Conservation (phyloP, 2,888 invertebrate species). For the Epinotia nisella region DNA sequence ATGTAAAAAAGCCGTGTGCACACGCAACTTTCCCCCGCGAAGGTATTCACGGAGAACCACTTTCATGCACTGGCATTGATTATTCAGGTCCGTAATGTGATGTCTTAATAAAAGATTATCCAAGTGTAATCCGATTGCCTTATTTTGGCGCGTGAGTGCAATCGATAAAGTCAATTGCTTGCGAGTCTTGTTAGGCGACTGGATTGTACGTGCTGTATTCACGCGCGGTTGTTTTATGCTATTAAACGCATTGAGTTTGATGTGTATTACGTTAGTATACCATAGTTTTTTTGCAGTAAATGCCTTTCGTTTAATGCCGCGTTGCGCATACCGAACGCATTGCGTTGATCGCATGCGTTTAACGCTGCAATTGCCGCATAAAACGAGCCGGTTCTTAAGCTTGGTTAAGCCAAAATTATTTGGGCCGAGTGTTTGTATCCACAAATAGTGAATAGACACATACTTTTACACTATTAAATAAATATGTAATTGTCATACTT, state of each 20-base stretch:
- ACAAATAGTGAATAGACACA: not conserved
- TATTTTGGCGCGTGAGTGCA: constrained; percentile 4
- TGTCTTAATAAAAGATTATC: constrained; percentile 43
- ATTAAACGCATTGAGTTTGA: not conserved
- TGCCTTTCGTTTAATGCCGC: not conserved
- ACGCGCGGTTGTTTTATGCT: not conserved
- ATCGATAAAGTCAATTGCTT: constrained; percentile 8
- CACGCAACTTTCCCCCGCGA: constrained; percentile 44
- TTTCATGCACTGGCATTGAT: constrained; percentile 48
- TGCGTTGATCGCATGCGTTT: not conserved
- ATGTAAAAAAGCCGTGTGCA: constrained; percentile 43
- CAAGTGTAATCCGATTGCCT: constrained; percentile 26
- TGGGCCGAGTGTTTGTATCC: not conserved
- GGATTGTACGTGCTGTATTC: not conserved
- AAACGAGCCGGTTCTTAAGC: not conserved
- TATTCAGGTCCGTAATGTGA: constrained; percentile 44
- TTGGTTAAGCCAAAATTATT: not conserved
- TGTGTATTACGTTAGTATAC: too few relatives aligned
- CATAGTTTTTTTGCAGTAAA: not conserved
- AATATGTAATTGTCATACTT: not conserved
- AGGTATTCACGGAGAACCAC: constrained; percentile 50
- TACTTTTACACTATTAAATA: not conserved
- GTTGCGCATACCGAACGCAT: not conserved
- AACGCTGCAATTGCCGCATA: not conserved
- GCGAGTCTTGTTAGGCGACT: not conserved